Base-by-base conservation (phyloP, 2,113 vertebrate genomes). In the Microcebus murinus region DNA sequence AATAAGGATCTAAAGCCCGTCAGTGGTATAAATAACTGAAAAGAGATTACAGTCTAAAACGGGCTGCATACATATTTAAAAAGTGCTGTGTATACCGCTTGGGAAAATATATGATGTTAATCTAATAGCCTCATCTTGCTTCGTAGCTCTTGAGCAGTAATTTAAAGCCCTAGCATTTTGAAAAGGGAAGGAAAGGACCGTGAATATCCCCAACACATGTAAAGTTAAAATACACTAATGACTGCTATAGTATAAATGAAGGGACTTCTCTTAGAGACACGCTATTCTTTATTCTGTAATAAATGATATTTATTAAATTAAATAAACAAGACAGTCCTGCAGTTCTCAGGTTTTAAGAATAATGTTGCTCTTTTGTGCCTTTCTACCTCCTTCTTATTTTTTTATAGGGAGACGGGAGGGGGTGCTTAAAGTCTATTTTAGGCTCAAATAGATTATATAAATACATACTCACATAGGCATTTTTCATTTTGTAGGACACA, bases 21-120 rank as follows among this genome's bases (percentile, higher is more conserved):
- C 73, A 95, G n/a, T 76, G 48, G 95, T 96, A 96, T 97, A 98
- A 98, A 97, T 96, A 98, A 98, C 91, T 95, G 63, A 97, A 96
- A 95, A 85, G 95, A 97, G 50, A 96, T 98, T 96, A 86, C 92
- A 97, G 87, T 1, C 96, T 97, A 98, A 97, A 97, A 31, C 6
- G 82, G 77, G 42, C 67, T 97, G 36, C 77, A 96, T 97, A 92
- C 50, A 57, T 96, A 96, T 98, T 98, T 98, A 97, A 91, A 97
- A 98, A 98, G 67, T 87, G 84, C 55, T 98, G 34, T 97, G 39
- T 94, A 80, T 96, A 89, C 93, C 34, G 21, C 96, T 67, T 87
- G 97, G 86, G 55, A 96, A 92, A 96, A 97, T 95, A 96, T 85
- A 89, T 87, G 17, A 42, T 0, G 1, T 29, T 94, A 97, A 96